Evolutionary conservation across 2,113 vertebrate genomes (phyloP).

Genomic region (Pagrus major): DNA sequence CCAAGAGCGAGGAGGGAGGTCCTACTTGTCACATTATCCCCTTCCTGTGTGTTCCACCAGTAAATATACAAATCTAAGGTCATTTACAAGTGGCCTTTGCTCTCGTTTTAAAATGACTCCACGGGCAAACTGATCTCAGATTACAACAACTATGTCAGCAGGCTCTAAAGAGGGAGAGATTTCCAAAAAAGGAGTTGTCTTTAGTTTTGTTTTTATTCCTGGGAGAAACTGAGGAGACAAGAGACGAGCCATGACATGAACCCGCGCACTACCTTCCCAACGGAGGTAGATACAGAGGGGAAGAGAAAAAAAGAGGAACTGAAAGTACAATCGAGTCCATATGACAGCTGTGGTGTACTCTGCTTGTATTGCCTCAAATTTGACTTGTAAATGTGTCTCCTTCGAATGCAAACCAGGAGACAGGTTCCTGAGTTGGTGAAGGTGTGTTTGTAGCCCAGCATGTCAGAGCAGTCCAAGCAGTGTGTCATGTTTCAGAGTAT

Average conservation of each 20-base stretch:
- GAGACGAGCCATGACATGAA: not conserved
- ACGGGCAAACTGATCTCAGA: not conserved
- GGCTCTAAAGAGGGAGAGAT: not conserved
- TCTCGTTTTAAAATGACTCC: not conserved
- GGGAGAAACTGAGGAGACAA: not conserved
- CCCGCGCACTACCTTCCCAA: not conserved
- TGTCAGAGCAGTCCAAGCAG: not conserved
- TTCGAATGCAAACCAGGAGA: constrained; percentile 38
- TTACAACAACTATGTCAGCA: not conserved
- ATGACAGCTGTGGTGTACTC: constrained; percentile 3
- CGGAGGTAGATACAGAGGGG: not conserved
- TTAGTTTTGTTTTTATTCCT: constrained; percentile 3
- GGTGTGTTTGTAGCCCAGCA: not conserved
- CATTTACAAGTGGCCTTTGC: not conserved
- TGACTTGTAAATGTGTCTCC: constrained; percentile 68
- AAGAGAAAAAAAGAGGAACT: not conserved
- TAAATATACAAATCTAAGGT: not conserved
- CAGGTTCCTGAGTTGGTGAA: constrained; percentile 2
- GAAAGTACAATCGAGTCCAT: not conserved
- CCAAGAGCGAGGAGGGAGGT: too few species aligned
- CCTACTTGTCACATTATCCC: not conserved
- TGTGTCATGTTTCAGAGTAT: not conserved
- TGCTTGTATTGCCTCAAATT: constrained; percentile 33
- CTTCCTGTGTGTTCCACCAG: not conserved
- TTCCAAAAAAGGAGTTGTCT: not conserved